Evolutionary conservation across 2,888 invertebrate species (phyloP), one percentile per base, ranked within the genome.

Genomic region (Plebejus melissa): DNA sequence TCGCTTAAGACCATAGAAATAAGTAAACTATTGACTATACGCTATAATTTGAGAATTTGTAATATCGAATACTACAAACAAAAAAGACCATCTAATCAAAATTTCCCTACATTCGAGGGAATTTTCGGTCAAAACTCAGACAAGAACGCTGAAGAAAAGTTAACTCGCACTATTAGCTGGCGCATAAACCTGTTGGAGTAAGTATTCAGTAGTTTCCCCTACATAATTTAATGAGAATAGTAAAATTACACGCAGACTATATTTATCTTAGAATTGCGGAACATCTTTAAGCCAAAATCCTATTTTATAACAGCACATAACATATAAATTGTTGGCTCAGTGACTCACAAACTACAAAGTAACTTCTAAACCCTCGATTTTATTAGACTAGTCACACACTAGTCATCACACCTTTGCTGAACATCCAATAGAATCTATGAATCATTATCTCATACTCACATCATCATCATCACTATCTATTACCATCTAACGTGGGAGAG

Each of bases 301-400:
- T 72, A 50, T 72, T 72, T 50, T 72, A 54, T 54, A 54, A 72
- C 50, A 28, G 50, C 13, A 46, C 46, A 71, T 71, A 71, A 71
- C 71, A 46, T 72, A 50, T 72, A 50, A 41, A 41, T 70, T 70
- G n/a, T 70, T 22, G 38, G n/a, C 38, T 70, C 70, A n/a, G n/a
- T 70, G 70, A 70, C 70, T 70, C 70, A n/a, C 38, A n/a, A 41
- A 38, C 41, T 70, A 70, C 41, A 70, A 41, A 41, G 70, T 70
- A 22, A 41, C 70, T 60, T 69, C 38, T 38, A 6, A 69, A 1
- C 41, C 70, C 41, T 9, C 7, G 41, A 70, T 41, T 28, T 60
- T 22, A 65, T 65, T 41, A n/a, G 38, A n/a, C 41, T 22, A 70
- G 41, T 41, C 41, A 46, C 46, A 22, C 22, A n/a, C 22, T 22